Evolutionary conservation across 2,888 invertebrate genomes (phyloP).

Genomic region (Blastobasis lacticolella): DNA sequence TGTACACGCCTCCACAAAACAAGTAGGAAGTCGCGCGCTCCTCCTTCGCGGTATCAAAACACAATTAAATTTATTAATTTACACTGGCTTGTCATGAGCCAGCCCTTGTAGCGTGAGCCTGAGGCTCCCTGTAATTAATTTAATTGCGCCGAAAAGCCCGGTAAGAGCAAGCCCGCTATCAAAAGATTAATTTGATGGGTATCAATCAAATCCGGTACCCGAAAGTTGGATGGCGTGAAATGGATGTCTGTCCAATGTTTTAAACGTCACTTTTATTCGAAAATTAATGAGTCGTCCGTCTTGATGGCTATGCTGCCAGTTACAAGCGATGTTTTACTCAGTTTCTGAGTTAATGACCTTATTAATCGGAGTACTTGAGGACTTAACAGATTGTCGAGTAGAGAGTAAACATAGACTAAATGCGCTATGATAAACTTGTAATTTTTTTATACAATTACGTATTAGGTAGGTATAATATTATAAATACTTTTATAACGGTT

Average conservation of each 20-base stretch:
- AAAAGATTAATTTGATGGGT: background rate
- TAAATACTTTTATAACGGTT: too few species aligned
- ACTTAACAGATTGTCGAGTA: too few species aligned
- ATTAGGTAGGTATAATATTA: too few species aligned
- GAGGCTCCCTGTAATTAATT: background rate
- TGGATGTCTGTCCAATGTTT: too few species aligned
- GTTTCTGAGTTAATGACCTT: background rate
- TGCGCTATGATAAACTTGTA: too few species aligned
- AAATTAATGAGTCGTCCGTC: background rate
- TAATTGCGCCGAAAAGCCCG: background rate
- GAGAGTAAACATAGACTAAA: too few species aligned
- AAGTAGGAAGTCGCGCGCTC: too few species aligned
- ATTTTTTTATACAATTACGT: too few species aligned
- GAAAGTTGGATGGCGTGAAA: background rate
- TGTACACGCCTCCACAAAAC: too few species aligned
- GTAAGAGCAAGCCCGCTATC: background rate
- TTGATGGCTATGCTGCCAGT: background rate
- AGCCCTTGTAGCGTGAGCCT: background rate
- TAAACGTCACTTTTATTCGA: background rate
- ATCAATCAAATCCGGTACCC: background rate
- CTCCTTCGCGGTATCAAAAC: background rate
- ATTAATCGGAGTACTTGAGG: too few species aligned
- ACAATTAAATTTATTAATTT: constrained; percentile 1
- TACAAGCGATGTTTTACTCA: background rate
- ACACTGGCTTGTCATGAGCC: background rate